Percentiles rank a stretch among this genome's conserved stretches.
Evolutionary conservation across 2,888 invertebrate genomes (phyloP).

Genomic region (Tetragonula carbonaria): DNA sequence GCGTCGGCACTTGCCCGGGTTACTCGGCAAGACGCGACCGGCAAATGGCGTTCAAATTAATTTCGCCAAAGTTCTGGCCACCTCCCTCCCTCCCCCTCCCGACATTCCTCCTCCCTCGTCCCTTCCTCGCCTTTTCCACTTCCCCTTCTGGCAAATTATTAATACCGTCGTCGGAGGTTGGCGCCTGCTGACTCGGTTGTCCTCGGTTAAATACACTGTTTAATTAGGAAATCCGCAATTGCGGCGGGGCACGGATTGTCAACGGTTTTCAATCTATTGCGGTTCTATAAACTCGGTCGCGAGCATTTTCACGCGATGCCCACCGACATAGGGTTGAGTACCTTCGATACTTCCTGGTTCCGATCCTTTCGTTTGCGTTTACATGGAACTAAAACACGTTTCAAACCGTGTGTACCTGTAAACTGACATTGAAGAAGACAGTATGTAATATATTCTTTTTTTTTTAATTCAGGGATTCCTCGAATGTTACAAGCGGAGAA

Average conservation of each 20-base stretch:
- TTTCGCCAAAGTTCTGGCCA: conserved; percentile 70
- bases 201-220: conserved; percentile 73
- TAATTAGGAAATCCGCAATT: conserved; percentile 78
- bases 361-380: too few species aligned
- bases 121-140: background rate
- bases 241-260: conserved; percentile 66
- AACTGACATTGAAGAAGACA: too few species aligned
- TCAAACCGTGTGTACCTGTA: too few species aligned
- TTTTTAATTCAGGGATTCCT: too few species aligned
- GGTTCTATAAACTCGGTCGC: background rate
- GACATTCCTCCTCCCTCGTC: background rate
- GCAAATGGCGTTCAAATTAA: conserved; percentile 76
- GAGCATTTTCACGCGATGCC: conserved; percentile 48
- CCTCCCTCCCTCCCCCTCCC: background rate
- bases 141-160: conserved; percentile 67
- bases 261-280: conserved; percentile 51
- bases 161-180: conserved; percentile 59
- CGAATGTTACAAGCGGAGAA: too few species aligned
- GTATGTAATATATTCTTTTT: too few species aligned
- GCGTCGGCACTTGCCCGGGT: conserved; percentile 52
- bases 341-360: too few species aligned
- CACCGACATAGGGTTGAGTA: background rate
- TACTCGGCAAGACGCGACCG: conserved; percentile 66
- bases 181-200: conserved; percentile 71
- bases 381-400: too few species aligned